Percentiles rank a stretch among this genome's conserved stretches.
Evolutionary conservation across 2,113 vertebrate species (phyloP).

Genomic region (Axis porcinus): DNA sequence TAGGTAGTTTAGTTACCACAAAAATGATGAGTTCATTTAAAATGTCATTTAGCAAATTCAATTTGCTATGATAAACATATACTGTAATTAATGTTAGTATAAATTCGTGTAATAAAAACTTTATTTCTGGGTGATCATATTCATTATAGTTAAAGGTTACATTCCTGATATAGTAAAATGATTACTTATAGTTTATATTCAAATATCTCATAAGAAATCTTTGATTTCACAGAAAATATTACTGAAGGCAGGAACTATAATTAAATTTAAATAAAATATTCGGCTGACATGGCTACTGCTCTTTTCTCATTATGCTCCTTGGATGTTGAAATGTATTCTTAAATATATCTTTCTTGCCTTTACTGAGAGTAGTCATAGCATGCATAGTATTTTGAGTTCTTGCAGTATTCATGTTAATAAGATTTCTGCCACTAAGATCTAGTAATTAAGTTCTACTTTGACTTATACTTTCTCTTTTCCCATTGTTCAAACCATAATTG

Average conservation of each 20-base stretch:
- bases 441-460: neutral
- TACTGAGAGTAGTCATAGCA: neutral
- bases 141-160: neutral
- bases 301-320: neutral
- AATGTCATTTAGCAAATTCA: neutral
- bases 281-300: neutral
- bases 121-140: neutral
- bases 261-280: constrained; percentile 12
- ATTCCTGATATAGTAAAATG: neutral
- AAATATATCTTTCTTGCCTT: neutral
- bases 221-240: neutral
- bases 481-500: neutral
- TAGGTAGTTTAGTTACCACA: neutral
- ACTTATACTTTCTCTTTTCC: neutral
- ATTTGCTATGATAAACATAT: neutral
- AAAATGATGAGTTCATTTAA: neutral
- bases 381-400: neutral
- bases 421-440: neutral
- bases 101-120: neutral
- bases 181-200: neutral
- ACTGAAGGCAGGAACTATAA: neutral
- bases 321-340: neutral
- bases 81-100: neutral
- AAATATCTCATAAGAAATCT: neutral
- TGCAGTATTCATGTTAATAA: neutral